phyloP scores from a whole-genome alignment of 2,113 vertebrate genomes.

The Donacobius atricapilla region DNA sequence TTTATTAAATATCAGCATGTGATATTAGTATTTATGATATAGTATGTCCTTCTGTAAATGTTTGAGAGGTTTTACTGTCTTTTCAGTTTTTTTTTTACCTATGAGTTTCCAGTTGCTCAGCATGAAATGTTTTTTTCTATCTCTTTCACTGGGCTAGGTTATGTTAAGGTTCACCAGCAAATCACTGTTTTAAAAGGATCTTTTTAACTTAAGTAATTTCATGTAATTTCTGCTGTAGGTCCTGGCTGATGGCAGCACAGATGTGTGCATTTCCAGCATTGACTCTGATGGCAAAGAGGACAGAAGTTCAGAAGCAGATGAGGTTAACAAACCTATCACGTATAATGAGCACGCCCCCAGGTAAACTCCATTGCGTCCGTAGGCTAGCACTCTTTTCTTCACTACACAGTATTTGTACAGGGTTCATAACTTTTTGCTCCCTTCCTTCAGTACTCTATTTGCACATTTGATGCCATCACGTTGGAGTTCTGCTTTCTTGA shows the following conservation, averaged over 20 bases:
- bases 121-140: not conserved
- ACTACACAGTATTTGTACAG: not conserved
- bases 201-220: not conserved
- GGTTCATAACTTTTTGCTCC: not conserved
- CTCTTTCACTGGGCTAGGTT: not conserved
- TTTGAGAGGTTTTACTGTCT: not conserved
- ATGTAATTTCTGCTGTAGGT: slow-evolving; percentile 72
- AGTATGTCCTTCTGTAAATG: not conserved
- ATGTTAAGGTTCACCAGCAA: not conserved
- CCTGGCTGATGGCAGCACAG: slow-evolving; percentile 80
- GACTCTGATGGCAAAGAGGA: slow-evolving; percentile 15
- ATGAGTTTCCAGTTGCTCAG: not conserved
- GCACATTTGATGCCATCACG: not conserved
- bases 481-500: not conserved
- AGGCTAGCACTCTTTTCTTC: not conserved
- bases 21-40: not conserved
- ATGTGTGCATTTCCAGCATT: slow-evolving; percentile 44
- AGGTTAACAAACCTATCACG: slow-evolving; percentile 17
- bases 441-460: not conserved
- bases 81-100: not conserved
- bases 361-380: slow-evolving; percentile 53
- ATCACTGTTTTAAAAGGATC: not conserved
- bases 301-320: not conserved
- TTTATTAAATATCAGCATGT: not conserved
- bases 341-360: slow-evolving; percentile 79